Evolutionary conservation across 2,888 invertebrate species (phyloP), one percentile per base, ranked within the genome.

Genomic region (Melolontha melolontha): DNA sequence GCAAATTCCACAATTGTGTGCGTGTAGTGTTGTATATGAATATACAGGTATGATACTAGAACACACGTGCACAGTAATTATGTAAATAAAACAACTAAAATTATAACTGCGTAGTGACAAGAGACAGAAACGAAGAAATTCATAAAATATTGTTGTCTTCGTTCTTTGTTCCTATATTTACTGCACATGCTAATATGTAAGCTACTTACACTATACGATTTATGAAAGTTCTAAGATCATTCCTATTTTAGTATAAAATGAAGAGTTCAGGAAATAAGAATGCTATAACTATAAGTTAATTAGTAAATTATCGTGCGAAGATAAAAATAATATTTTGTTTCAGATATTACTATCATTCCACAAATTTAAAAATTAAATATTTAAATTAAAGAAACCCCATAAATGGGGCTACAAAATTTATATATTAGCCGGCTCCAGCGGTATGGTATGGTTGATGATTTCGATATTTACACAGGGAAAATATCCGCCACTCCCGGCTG

Each of bases 61-160:
- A 51, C 51, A 51, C 51, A 29, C 29, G 51, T 29, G 51, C 51
- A 29, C 51, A 16, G 22, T 29, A 51, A 51, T 51, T 51, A 49
- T 49, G 49, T 49, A 51, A 51, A 51, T 51, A 51, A 51, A 51
- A 51, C 51, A 51, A 22, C 27, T n/a, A n/a, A 22, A 51, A 16
- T 27, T 51, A 2, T 51, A 12, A 29, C 47, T 17, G 51, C 7
- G 51, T 27, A 51, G 29, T 34, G 29, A 51, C 51, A 51, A 51
- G 29, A 47, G 17, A 47, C 47, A 17, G 29, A 51, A 22, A 51
- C 22, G 51, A 27, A 29, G 22, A 51, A 51, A 51, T 29, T 29
- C 51, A n/a, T 51, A 51, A 51, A 51, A 22, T 51, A 17, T 51
- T 6, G 29, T 29, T 29, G 12, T 29, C 51, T 51, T 51, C 16